Percentiles rank a stretch among this genome's conserved stretches.
phyloP scores from a whole-genome alignment of 1,140 invertebrate species.

The Drosophila kurseongensis region DNA sequence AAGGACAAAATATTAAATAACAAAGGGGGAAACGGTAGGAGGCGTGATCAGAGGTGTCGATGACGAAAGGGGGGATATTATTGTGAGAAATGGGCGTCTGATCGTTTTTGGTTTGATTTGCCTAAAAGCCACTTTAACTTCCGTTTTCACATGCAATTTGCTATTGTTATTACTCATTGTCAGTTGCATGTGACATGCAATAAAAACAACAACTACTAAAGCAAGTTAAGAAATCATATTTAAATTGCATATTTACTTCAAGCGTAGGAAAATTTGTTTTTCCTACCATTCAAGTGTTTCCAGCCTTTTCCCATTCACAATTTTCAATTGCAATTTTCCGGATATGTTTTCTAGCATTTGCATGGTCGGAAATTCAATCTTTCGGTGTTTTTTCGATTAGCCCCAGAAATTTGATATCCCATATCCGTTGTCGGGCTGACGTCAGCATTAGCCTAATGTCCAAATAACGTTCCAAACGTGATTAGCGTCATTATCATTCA shows the following conservation, averaged over 20 bases:
- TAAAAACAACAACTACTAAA: slow-evolving; percentile 14
- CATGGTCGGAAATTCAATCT: slow-evolving; percentile 16
- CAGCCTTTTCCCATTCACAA: slow-evolving; percentile 19
- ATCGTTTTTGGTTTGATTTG: slow-evolving; percentile 30
- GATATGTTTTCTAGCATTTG: slow-evolving; percentile 15
- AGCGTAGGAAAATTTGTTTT: slow-evolving; percentile 30
- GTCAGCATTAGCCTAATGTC: slow-evolving; percentile 28
- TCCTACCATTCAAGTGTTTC: slow-evolving; percentile 4
- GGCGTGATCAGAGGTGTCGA: slow-evolving; percentile 22
- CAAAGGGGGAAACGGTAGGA: neutral
- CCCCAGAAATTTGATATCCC: slow-evolving; percentile 15
- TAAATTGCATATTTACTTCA: slow-evolving; percentile 36
- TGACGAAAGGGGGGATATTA: slow-evolving; percentile 1
- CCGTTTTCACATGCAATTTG: slow-evolving; percentile 44
- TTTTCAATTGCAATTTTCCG: slow-evolving; percentile 35
- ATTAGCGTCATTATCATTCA: slow-evolving; percentile 39
- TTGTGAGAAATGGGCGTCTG: slow-evolving; percentile 9
- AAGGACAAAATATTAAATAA: slow-evolving; percentile 19
- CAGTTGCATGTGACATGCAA: slow-evolving; percentile 43
- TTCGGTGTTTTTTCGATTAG: neutral
- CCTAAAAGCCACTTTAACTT: slow-evolving; percentile 43
- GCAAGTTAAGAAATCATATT: slow-evolving; percentile 45
- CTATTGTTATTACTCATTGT: slow-evolving; percentile 18
- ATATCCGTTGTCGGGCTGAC: slow-evolving; percentile 19
- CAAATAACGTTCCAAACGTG: slow-evolving; percentile 39